These are phyloP conservation scores for Atractosteus spatula DNA, from an alignment of 2,113 vertebrate species.

Conservation along the genomic window DNA sequence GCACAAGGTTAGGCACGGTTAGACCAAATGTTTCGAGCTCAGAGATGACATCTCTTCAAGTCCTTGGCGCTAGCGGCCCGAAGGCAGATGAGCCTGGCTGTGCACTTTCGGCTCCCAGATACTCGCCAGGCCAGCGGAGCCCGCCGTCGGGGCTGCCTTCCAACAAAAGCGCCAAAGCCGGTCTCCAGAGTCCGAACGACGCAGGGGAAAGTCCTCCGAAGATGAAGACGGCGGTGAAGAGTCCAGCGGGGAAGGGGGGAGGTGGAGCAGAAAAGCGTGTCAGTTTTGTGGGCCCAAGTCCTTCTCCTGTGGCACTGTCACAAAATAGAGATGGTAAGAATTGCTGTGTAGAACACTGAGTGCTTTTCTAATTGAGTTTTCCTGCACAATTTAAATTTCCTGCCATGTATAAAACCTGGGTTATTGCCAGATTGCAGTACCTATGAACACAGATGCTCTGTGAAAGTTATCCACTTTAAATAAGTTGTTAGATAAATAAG, in stretches of 20 bases:
- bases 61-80: neutral
- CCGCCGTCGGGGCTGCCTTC: constrained; percentile 21
- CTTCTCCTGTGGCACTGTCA: constrained; percentile 14
- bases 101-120: constrained; percentile 9
- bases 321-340: constrained; percentile 58
- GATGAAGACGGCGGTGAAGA: constrained; percentile 23
- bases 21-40: constrained; percentile 17
- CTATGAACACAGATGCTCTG: no score
- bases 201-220: constrained; percentile 12
- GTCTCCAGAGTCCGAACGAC: constrained; percentile 20
- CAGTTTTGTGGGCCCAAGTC: constrained; percentile 47
- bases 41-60: constrained; percentile 12
- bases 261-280: constrained; percentile 47
- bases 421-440: no score
- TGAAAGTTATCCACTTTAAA: no score
- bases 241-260: constrained; percentile 21
- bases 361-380: no score
- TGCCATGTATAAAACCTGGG: no score
- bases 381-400: no score
- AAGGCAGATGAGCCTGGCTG: constrained; percentile 15
- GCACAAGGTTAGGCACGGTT: constrained; percentile 21
- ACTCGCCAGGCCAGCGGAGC: constrained; percentile 29
- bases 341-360: neutral
- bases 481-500: no score
- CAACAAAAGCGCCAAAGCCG: constrained; percentile 23